A percentile compares a stretch with the other conserved stretches of the same genome.
phyloP scores from a whole-genome alignment of 2,888 invertebrate species.

The Pterostichus niger region DNA sequence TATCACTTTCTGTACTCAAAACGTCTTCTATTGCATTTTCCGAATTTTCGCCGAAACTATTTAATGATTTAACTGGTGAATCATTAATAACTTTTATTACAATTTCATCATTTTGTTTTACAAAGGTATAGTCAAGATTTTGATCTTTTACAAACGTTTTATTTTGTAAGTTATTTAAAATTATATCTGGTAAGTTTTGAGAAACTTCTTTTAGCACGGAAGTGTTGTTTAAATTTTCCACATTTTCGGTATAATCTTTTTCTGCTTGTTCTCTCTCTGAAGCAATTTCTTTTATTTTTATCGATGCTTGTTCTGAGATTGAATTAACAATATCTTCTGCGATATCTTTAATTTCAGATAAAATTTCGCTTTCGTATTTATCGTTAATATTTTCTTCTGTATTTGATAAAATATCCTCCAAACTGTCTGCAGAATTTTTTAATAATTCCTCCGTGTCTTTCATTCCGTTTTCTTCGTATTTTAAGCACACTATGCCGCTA shows the following conservation, averaged over 20 bases:
- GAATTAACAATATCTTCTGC: too few species aligned
- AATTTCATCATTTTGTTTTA: neutral
- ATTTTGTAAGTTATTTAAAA: slow-evolving; percentile 27
- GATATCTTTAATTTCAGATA: slow-evolving; percentile 6
- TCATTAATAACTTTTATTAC: slow-evolving; percentile 16
- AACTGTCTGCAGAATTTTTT: slow-evolving; percentile 29
- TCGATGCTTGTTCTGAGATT: neutral
- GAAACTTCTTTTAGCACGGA: neutral
- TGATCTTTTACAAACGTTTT: neutral
- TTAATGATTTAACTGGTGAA: slow-evolving; percentile 6
- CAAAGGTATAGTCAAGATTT: neutral
- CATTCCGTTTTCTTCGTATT: slow-evolving; percentile 42
- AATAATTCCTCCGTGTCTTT: slow-evolving; percentile 22
- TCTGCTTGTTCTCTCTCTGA: neutral
- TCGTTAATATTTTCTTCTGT: slow-evolving; percentile 8
- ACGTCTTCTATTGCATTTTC: slow-evolving; percentile 5
- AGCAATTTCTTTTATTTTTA: slow-evolving; percentile 24
- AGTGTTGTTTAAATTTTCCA: slow-evolving; percentile 9
- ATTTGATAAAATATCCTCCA: slow-evolving; percentile 40
- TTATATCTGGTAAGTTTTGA: slow-evolving; percentile 19
- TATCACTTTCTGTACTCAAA: slow-evolving; percentile 14
- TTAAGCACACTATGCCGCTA: slow-evolving; percentile 13
- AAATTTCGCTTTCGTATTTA: slow-evolving; percentile 3
- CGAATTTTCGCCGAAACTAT: neutral
- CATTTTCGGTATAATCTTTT: neutral